Conservation (phyloP, 1,140 invertebrate genomes). For the Calycopis cecrops region DNA sequence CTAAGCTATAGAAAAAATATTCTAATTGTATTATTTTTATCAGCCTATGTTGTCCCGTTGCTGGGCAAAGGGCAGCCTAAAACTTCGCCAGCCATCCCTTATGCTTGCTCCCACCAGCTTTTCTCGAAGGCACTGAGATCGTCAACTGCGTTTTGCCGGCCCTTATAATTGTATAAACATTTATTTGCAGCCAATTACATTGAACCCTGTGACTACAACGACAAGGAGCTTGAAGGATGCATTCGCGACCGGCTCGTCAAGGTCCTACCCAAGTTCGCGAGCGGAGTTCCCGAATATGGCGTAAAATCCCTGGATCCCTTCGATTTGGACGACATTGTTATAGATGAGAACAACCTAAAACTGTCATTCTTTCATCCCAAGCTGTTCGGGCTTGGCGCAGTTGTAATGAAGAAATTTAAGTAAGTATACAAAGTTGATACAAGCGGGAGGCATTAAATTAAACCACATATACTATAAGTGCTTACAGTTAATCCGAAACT, state of each 20-base stretch:
- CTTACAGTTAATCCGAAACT: too few relatives aligned
- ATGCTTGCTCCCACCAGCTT: too few relatives aligned
- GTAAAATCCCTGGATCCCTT: neutral
- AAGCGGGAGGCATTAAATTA: too few relatives aligned
- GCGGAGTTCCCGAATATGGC: constrained; percentile 5
- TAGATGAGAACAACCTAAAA: neutral
- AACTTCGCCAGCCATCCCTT: too few relatives aligned
- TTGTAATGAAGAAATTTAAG: neutral
- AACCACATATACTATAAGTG: too few relatives aligned
- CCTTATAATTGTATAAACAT: neutral
- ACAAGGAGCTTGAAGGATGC: constrained; percentile 5
- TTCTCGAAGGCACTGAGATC: too few relatives aligned
- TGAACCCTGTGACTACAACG: constrained; percentile 8
- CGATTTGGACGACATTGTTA: neutral
- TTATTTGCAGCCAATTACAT: constrained; percentile 10
- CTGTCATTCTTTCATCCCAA: neutral
- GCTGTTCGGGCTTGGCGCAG: neutral
- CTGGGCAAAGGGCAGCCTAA: too few relatives aligned
- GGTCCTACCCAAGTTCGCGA: neutral
- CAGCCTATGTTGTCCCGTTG: too few relatives aligned
- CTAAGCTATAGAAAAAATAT: too few relatives aligned
- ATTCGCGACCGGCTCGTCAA: neutral
- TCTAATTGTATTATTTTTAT: too few relatives aligned
- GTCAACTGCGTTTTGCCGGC: too few relatives aligned
- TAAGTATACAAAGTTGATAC: too few relatives aligned